phyloP scores from a whole-genome alignment of 2,797 vertebrate genomes.

The Falco cherrug region DNA sequence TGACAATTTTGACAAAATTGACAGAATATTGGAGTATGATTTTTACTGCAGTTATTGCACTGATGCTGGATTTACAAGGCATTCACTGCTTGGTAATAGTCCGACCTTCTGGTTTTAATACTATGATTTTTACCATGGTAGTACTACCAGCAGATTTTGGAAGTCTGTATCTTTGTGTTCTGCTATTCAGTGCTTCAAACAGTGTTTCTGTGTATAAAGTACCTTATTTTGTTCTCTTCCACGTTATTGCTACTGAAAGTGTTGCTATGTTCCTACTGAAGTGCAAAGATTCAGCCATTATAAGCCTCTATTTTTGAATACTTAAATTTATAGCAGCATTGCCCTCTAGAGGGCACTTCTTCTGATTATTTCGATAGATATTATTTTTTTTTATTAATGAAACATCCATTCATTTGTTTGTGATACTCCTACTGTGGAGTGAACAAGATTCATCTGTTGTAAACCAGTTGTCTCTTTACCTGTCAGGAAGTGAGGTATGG shows the following conservation, averaged over 20 bases:
- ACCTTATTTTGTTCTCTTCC: neutral
- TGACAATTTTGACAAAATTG: neutral
- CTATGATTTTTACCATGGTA: neutral
- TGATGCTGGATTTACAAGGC: neutral
- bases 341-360: constrained; percentile 40
- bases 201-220: neutral
- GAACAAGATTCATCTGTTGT: neutral
- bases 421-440: rapidly evolving
- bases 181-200: neutral
- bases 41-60: neutral
- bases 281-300: neutral
- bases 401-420: rapidly evolving
- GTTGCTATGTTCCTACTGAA: neutral
- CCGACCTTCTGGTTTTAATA: neutral
- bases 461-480: neutral
- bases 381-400: rapidly evolving
- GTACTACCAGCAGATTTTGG: neutral
- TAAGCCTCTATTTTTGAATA: neutral
- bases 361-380: neutral
- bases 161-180: neutral
- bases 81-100: neutral
- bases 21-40: neutral
- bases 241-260: neutral
- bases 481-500: neutral
- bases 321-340: neutral